Conservation (phyloP, 2,888 invertebrate genomes). For the Scotopteryx bipunctaria region DNA sequence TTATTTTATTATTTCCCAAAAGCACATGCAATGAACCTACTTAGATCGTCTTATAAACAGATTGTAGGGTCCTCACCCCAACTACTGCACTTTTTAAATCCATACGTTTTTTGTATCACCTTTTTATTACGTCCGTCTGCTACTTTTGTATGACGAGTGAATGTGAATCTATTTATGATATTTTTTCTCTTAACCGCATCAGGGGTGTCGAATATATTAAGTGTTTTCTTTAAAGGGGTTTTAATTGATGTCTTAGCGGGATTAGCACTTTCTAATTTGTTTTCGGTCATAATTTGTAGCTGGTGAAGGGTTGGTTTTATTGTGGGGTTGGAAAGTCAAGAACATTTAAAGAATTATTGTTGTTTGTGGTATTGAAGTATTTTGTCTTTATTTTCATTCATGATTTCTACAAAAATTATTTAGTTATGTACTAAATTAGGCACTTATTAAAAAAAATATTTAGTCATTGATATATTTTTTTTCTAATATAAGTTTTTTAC, state of each 20-base stretch:
- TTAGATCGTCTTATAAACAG: slow-evolving; percentile 1
- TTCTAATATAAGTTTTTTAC: too few species aligned
- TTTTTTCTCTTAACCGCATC: slow-evolving; percentile 39
- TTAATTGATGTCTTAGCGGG: slow-evolving; percentile 55
- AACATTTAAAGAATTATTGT: too few species aligned
- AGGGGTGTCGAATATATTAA: slow-evolving; percentile 52
- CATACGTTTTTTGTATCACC: slow-evolving; percentile 38
- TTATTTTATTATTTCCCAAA: not conserved
- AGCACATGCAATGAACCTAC: not conserved
- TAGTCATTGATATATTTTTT: too few species aligned
- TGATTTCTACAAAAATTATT: too few species aligned
- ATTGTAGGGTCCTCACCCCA: not conserved
- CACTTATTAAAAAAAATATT: too few species aligned
- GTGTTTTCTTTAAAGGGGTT: slow-evolving; percentile 40
- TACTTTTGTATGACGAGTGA: slow-evolving; percentile 45
- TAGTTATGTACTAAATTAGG: too few species aligned
- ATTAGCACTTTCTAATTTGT: slow-evolving; percentile 62
- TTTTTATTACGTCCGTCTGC: slow-evolving; percentile 45
- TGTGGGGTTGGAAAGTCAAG: not conserved
- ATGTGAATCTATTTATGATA: slow-evolving; percentile 51
- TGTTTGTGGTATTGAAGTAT: too few species aligned
- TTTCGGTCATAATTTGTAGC: slow-evolving; percentile 5
- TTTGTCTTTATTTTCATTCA: too few species aligned
- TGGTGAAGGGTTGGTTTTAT: slow-evolving; percentile 28
- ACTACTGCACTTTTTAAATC: slow-evolving; percentile 19